phyloP scores from a whole-genome alignment of 2,888 invertebrate species.

The Erebia palarica region DNA sequence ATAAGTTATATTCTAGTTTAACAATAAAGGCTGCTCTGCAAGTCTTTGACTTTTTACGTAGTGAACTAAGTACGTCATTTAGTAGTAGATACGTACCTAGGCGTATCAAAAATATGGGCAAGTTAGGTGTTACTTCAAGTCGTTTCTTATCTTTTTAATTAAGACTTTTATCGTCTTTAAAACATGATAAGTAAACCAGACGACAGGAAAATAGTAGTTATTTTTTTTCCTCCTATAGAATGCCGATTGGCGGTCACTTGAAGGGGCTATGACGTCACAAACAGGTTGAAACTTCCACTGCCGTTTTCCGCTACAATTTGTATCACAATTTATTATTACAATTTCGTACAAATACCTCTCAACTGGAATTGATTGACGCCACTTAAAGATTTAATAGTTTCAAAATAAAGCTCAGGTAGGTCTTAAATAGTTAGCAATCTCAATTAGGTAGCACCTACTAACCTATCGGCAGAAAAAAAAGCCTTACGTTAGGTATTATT shows the following conservation, averaged over 20 bases:
- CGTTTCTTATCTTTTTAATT: slow-evolving; percentile 16
- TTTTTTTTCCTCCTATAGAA: slow-evolving; percentile 1
- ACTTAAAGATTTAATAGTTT: background rate
- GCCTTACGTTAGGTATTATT: too few species aligned
- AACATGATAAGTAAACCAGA: slow-evolving; percentile 8
- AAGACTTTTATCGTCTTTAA: slow-evolving; percentile 11
- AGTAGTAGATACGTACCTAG: background rate
- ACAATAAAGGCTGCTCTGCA: slow-evolving; percentile 2
- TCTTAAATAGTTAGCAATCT: too few species aligned
- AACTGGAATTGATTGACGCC: background rate
- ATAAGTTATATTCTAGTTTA: background rate
- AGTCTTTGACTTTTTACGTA: background rate
- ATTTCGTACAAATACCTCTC: background rate
- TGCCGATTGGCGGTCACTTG: background rate
- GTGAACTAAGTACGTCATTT: background rate
- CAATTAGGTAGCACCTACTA: too few species aligned
- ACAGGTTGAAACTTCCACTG: background rate
- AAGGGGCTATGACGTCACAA: slow-evolving; percentile 8
- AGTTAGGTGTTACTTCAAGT: background rate
- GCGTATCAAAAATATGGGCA: background rate
- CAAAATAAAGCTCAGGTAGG: too few species aligned
- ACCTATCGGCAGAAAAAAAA: too few species aligned
- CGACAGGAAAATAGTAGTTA: background rate
- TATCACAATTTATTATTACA: background rate
- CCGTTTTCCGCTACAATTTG: background rate